Conservation (phyloP, 2,888 invertebrate genomes). For the Agapostemon virescens region DNA sequence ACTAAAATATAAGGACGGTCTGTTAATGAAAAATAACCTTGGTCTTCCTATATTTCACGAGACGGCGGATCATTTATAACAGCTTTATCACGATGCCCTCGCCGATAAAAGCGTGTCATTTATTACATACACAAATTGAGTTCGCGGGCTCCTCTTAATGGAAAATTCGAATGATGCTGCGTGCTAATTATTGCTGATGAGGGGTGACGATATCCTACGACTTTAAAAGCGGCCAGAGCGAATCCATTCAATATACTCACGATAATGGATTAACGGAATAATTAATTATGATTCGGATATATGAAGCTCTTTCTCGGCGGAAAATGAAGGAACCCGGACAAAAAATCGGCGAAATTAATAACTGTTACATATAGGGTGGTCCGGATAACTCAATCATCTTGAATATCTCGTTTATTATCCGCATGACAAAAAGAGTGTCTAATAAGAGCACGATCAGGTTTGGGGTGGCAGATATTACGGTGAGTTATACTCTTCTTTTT, state of each 20-base stretch:
- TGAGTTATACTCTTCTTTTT: too few relatives aligned
- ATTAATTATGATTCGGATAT: constrained; percentile 45
- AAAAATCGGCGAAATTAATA: constrained; percentile 7
- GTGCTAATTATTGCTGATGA: constrained; percentile 62
- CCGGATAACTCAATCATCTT: neutral
- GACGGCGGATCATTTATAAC: constrained; percentile 55
- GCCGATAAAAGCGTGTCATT: constrained; percentile 62
- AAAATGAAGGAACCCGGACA: neutral
- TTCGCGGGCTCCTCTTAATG: constrained; percentile 54
- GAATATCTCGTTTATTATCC: neutral
- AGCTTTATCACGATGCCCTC: constrained; percentile 53
- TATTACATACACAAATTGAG: constrained; percentile 62
- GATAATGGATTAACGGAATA: constrained; percentile 49
- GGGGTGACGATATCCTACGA: constrained; percentile 49
- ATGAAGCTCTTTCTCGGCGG: neutral
- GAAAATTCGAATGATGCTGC: constrained; percentile 61
- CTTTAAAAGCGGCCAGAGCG: constrained; percentile 43
- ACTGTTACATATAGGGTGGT: neutral
- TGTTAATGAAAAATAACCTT: constrained; percentile 64
- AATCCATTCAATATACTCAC: constrained; percentile 42
- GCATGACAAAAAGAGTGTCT: neutral
- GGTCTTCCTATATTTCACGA: constrained; percentile 30
- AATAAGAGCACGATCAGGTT: neutral
- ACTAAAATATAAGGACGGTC: constrained; percentile 43
- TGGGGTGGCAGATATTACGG: too few relatives aligned